Base-by-base conservation (phyloP, 2,113 vertebrate species). In the Amia ocellicauda region DNA sequence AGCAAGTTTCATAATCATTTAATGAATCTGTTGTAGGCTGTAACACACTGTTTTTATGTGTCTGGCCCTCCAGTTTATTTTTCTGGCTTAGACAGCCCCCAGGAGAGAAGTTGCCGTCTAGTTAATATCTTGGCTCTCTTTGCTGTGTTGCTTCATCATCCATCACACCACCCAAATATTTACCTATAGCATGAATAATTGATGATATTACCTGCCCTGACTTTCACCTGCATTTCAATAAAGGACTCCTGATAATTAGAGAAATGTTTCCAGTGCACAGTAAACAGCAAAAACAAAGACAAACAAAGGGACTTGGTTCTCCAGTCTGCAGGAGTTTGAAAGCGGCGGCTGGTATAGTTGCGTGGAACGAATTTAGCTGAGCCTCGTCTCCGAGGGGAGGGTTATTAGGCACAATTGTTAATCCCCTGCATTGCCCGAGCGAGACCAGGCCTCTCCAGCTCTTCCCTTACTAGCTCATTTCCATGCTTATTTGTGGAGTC, bases 151-250 rank as follows among this genome's bases (percentile, higher is more conserved):
- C 63, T 79, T 72, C 59, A 74, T 75, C 72, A 75, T 65, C 72
- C 71, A 69, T 41, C 75, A 78, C 75, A 75, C 74, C 71, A 78
- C 74, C 82, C 77, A 75, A 78, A 83, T 76, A 72, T 76, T 77
- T 80, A 82, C 83, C 79, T 69, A 75, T 54, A 68, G 74, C 78
- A 84, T 85, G 78, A 88, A 87, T 86, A 85, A 88, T 88, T 80
- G 80, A 87, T 82, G 81, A 62, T 66, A 52, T 11, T 77, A 87
- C 85, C 84, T 85, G 80, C 70, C 22, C 29, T 66, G 65, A 72
- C 69, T 77, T 63, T 78, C 68, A 74, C 71, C 72, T 76, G 63
- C 72, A 73, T 84, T 77, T 77, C 69, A 67, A 67, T 70, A 69
- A 80, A 63, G 71, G 82, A 81, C 82, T 76, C 83, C 79, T 73